Percentiles rank a stretch among this genome's conserved stretches.
phyloP scores from a whole-genome alignment of 2,113 vertebrate genomes.

The Probosciger aterrimus region DNA sequence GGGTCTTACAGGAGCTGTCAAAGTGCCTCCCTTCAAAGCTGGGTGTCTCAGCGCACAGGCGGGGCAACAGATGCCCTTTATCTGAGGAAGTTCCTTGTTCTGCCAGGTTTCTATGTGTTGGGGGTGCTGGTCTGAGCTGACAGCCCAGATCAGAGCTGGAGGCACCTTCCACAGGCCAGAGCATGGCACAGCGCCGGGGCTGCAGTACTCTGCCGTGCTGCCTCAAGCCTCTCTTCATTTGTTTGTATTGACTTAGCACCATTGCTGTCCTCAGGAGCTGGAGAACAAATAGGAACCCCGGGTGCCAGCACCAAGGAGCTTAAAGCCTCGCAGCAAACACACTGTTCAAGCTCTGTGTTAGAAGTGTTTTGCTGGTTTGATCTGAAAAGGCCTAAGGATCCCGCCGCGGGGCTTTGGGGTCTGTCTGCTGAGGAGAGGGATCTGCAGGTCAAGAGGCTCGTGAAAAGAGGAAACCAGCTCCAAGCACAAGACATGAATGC shows the following conservation, averaged over 20 bases:
- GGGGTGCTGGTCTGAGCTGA: not conserved
- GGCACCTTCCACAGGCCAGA: not conserved
- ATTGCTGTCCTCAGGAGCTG: not conserved
- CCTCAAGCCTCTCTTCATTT: not conserved
- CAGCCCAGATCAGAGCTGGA: not conserved
- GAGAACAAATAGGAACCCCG: not conserved
- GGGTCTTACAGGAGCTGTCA: not conserved
- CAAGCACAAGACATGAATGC: not conserved
- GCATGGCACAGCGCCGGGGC: not conserved
- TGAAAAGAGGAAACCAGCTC: not conserved
- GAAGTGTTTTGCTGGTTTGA: not conserved
- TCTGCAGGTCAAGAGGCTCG: conserved; percentile 55
- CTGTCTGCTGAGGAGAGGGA: not conserved
- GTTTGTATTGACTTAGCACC: conserved; percentile 5
- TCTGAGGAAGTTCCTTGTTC: not conserved
- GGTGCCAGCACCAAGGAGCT: not conserved
- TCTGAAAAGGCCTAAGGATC: conserved; percentile 32
- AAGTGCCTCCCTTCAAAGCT: not conserved
- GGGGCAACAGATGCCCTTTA: rapidly evolving
- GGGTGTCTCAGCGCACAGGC: not conserved
- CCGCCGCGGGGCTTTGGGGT: not conserved
- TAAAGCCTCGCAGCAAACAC: not conserved
- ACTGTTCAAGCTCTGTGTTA: not conserved
- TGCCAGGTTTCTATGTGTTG: not conserved
- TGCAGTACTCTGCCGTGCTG: rapidly evolving